Evolutionary conservation across 2,888 invertebrate species (phyloP), one percentile per base, ranked within the genome.

Genomic region (Myathropa florea): DNA sequence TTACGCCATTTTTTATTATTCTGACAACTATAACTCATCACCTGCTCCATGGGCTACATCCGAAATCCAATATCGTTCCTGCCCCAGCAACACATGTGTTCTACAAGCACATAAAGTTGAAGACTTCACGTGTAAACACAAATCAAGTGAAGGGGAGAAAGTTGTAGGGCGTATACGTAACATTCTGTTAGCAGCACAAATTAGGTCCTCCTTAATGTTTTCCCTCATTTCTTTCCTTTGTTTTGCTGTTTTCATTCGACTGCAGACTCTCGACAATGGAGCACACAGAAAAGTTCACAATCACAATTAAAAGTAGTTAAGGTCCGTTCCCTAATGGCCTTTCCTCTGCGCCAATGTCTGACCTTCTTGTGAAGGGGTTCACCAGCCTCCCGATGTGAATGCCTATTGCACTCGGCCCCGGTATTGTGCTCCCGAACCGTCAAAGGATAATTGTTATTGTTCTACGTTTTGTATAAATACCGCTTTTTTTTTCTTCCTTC

Each of bases 371-470:
- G 46, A 46, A 7, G 46, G 26, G 68, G 33, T 55, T 61, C 61
- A 77, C 33, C 39, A 59, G 46, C 61, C 28, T 60, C 21, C 70
- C 80, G 70, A 30, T 61, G 65, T 75, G 36, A 64, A 53, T 80
- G 61, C 61, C 64, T 64, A 70, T 70, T 80, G 53, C 70, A 30
- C 61, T 63, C 30, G n/a, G 7, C 67, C 36, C 64, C 73, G n/a
- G n/a, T n/a, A n/a, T n/a, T 75, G 60, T 75, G 23, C 55, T 64
- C 55, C 80, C 63, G 55, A 71, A 76, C 65, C 21, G 28, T 76
- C 81, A 84, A 81, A 76, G 81, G 71, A 76, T 81, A 81, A 81
- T 76, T 76, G 71, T 76, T 76, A 84, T 84, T 81, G 84, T 76
- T 64, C 57, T 70, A 30, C 30, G 39, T 77, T 77, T 67, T 65